Evolutionary conservation across 2,888 invertebrate genomes (phyloP).

Genomic region (Endomychus coccineus): DNA sequence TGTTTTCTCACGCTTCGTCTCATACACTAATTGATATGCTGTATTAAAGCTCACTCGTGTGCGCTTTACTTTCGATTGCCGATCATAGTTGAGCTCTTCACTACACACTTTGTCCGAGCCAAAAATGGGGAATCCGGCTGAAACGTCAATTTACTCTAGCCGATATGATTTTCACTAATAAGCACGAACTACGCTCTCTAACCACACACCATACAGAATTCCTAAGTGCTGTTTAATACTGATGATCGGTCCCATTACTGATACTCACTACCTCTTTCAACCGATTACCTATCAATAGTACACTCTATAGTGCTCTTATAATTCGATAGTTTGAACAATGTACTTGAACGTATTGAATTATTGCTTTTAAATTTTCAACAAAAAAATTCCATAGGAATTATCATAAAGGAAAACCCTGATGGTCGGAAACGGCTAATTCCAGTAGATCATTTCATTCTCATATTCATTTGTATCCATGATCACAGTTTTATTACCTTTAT

Average conservation of each 20-base stretch:
- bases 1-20: constrained; percentile 45
- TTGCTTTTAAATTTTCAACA: too few species aligned
- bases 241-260: constrained; percentile 10
- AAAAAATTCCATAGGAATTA: too few species aligned
- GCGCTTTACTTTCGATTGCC: constrained; percentile 26
- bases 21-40: constrained; percentile 44
- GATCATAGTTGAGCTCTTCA: constrained; percentile 36
- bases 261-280: constrained; percentile 8
- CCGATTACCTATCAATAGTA: too few species aligned
- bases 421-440: too few species aligned
- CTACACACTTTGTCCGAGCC: constrained; percentile 34
- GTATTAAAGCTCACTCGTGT: constrained; percentile 43
- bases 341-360: too few species aligned
- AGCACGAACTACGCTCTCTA: constrained; percentile 23
- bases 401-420: too few species aligned
- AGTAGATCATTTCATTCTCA: too few species aligned
- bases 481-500: too few species aligned
- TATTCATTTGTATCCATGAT: too few species aligned
- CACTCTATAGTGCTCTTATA: too few species aligned
- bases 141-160: constrained; percentile 37
- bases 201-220: constrained; percentile 11
- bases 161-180: constrained; percentile 39
- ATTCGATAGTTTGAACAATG: too few species aligned
- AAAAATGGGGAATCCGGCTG: constrained; percentile 36
- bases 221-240: constrained; percentile 10